Evolutionary conservation across 2,113 vertebrate genomes (phyloP), one percentile per base, ranked within the genome.

Genomic region (Plecotus auritus): DNA sequence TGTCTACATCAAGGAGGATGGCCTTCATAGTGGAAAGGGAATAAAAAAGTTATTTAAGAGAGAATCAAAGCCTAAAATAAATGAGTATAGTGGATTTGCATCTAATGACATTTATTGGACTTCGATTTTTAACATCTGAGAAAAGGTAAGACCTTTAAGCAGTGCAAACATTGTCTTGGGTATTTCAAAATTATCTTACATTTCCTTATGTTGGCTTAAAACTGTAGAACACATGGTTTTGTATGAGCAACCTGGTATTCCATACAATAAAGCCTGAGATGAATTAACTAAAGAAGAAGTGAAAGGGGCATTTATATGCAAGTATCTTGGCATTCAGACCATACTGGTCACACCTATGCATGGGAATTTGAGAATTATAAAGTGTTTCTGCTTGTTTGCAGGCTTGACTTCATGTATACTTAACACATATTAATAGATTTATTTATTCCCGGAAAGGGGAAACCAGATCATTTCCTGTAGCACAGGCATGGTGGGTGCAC

Each of bases 51-150:
- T 88, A 56, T 90, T 74, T 88, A 90, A 91, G 78, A 67, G 30
- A 85, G 35, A 80, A 54, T n/a, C 35, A 83, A 51, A 88, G n/a
- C 40, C 59, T 84, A n/a, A 77, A 78, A 91, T 96, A 94, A 91
- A 91, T 66, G 59, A 70, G 0, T 54, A 30, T 56, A 37, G 49
- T 32, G 74, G 69, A 82, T 72, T 92, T 88, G 11, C 23, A 30
- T 64, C 17, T 83, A 66, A 70, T 4, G 11, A 4, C 54, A 70
- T 70, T 54, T 90, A 56, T 76, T 40, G 28, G 9, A 70, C 42
- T 85, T 88, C 1, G 17, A 7, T 80, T 90, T 90, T 96, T 84
- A 95, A 69, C 59, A 77, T 70, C 61, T 49, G 49, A 90, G 86
- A 59, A 54, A 47, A 85, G 70, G 6, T 77, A 49, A 91, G 91